phyloP scores from a whole-genome alignment of 37 sponge, comb jelly and placozoan genomes.

The Sycon ciliatum region DNA sequence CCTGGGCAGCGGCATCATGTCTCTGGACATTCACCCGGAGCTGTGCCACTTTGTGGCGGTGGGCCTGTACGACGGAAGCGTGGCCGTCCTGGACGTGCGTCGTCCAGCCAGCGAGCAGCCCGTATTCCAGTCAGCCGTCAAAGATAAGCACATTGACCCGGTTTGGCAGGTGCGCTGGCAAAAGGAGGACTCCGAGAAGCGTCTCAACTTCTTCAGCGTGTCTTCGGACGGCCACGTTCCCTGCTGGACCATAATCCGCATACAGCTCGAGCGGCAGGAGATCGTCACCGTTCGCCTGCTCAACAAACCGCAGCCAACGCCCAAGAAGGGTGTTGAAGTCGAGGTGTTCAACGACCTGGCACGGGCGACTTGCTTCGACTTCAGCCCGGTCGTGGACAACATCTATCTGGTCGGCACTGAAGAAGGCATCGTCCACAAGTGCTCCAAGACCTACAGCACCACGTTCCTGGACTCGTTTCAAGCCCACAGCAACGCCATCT shows the following conservation, averaged over 20 bases:
- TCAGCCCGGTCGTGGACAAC: no score
- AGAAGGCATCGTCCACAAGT: conserved; percentile 83
- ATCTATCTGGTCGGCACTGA: no score
- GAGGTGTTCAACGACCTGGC: no score
- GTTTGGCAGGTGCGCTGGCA: conserved; percentile 77
- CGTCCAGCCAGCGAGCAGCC: no score
- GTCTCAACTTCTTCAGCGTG: conserved; percentile 87
- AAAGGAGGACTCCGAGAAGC: conserved; percentile 77
- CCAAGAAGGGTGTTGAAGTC: no score
- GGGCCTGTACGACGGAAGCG: conserved; percentile 81
- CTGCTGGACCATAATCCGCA: conserved; percentile 54
- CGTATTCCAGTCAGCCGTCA: no score
- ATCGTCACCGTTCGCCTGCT: no score
- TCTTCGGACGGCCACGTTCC: conserved; percentile 75
- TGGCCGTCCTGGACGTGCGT: no score
- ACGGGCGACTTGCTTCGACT: no score
- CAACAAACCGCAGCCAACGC: no score
- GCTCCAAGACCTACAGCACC: conserved; percentile 80
- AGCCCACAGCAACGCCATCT: conserved; percentile 87
- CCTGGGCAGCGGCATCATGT: conserved; percentile 74
- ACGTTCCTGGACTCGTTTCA: conserved; percentile 70
- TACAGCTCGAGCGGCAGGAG: no score
- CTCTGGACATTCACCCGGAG: conserved; percentile 81
- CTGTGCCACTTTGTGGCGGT: conserved; percentile 73
- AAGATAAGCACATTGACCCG: no score